Evolutionary conservation across 2,113 vertebrate species (phyloP), one percentile per base, ranked within the genome.

Genomic region (Nycticebus coucang): DNA sequence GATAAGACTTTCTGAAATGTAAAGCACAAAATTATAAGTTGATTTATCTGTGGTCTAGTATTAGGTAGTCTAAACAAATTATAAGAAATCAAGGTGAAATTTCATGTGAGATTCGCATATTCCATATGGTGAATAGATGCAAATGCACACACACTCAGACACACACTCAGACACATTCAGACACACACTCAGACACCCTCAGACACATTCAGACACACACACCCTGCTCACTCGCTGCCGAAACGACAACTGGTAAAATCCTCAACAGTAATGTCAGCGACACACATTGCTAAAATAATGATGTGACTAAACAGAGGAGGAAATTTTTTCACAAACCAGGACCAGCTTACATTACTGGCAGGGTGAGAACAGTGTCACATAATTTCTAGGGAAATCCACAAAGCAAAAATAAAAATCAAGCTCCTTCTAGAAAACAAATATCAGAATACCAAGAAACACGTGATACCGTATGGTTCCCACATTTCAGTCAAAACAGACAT

Each of bases 371-470:
- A 79, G 30, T 62, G 35, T 68, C 53, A 93, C 62, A 75, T 83
- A 89, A 71, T 87, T 95, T 97, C 79, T 87, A 87, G 66, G 37
- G 35, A 97, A 96, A 89, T 59, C 21, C 30, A 92, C 71, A 84
- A 35, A 62, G 83, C 57, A 2, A 77, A 85, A 91, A 95, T 66
- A 55, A 68, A 37, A 26, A 72, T 21, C 45, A 92, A 84, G 77
- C n/a, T 71, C 45, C 55, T 72, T 88, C 45, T 88, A 91, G 33
- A 53, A 88, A 57, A 72, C 0, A 37, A 75, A n/a, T 2, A 75
- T 86, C 15, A 83, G 37, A 18, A 74, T 35, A 83, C 12, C 1
- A 28, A 94, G 72, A 93, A 79, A 80, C 57, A 69, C 4, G 0
- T 80, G 80, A 91, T 7, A 60, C 53, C 82, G 7, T 62, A 13